Evolutionary conservation across 2,113 vertebrate genomes (phyloP).

Genomic region (Balaeniceps rex): DNA sequence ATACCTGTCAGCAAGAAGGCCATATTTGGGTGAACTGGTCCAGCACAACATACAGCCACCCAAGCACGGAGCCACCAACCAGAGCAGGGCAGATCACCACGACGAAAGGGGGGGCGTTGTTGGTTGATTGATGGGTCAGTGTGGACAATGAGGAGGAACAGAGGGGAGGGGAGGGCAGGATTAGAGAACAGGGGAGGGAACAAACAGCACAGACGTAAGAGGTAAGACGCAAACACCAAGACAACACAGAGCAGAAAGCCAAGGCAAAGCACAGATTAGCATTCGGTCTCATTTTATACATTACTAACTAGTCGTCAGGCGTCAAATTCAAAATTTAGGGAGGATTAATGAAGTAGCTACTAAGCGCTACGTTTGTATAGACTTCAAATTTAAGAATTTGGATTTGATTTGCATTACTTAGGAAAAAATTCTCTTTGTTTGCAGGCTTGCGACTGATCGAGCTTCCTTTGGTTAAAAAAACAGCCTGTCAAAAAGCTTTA

Average conservation of each 20-base stretch:
- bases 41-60: constrained; percentile 86
- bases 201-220: constrained; percentile 82
- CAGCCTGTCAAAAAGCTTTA: constrained; percentile 32
- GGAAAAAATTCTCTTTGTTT: constrained; percentile 30
- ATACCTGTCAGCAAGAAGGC: constrained; percentile 94
- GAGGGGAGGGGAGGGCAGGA: constrained; percentile 72
- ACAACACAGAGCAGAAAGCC: constrained; percentile 96
- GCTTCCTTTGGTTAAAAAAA: constrained; percentile 27
- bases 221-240: constrained; percentile 82
- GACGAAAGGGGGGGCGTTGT: constrained; percentile 79
- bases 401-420: constrained; percentile 62
- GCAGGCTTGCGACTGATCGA: background rate
- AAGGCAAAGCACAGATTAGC: constrained; percentile 95
- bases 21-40: constrained; percentile 93
- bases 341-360: constrained; percentile 11
- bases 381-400: constrained; percentile 58
- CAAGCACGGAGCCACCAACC: constrained; percentile 83
- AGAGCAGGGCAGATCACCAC: constrained; percentile 83
- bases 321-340: constrained; percentile 40
- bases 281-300: constrained; percentile 77
- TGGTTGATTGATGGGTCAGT: constrained; percentile 84
- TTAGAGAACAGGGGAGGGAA: constrained; percentile 80
- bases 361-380: background rate
- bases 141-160: constrained; percentile 78
- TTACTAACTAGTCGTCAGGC: constrained; percentile 25